Evolutionary conservation across 2,797 vertebrate genomes (phyloP).

Genomic region (Petrocephalus schoutedeni): DNA sequence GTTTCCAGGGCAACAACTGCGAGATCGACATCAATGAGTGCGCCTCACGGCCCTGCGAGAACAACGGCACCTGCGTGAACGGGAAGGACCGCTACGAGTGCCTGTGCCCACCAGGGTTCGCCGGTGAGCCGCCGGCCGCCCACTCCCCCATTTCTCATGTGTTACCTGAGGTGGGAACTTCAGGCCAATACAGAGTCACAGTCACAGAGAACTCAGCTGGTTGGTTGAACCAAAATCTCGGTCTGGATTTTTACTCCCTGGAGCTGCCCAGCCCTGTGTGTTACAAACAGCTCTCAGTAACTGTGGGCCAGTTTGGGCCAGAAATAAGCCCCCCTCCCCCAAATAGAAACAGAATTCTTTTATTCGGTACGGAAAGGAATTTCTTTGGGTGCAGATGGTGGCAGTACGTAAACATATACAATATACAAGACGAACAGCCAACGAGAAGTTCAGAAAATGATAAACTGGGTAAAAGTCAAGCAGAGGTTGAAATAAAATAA

Average conservation of each 20-base stretch:
- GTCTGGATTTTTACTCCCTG: neutral
- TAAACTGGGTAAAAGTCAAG: neutral
- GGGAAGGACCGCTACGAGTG: conserved; percentile 79
- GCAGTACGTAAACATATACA: neutral
- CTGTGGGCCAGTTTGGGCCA: neutral
- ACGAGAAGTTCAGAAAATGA: neutral
- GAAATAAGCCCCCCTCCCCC: neutral
- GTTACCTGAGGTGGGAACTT: neutral
- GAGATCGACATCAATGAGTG: conserved; percentile 96
- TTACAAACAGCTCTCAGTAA: neutral
- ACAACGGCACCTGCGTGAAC: conserved; percentile 81
- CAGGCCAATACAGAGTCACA: neutral
- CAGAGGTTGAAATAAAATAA: neutral
- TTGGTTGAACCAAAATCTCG: neutral
- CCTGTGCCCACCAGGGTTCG: conserved; percentile 71
- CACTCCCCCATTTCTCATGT: neutral
- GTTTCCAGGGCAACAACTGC: conserved; percentile 87
- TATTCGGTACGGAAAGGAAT: neutral
- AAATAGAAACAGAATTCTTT: neutral
- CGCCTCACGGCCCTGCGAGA: conserved; percentile 80
- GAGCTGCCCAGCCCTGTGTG: neutral
- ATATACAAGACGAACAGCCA: neutral
- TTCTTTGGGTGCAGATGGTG: neutral
- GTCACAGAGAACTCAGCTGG: neutral
- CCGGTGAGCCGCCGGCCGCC: conserved; percentile 61